Evolutionary conservation across 2,888 invertebrate genomes (phyloP), one percentile per base, ranked within the genome.

Genomic region (Eilema caniola): DNA sequence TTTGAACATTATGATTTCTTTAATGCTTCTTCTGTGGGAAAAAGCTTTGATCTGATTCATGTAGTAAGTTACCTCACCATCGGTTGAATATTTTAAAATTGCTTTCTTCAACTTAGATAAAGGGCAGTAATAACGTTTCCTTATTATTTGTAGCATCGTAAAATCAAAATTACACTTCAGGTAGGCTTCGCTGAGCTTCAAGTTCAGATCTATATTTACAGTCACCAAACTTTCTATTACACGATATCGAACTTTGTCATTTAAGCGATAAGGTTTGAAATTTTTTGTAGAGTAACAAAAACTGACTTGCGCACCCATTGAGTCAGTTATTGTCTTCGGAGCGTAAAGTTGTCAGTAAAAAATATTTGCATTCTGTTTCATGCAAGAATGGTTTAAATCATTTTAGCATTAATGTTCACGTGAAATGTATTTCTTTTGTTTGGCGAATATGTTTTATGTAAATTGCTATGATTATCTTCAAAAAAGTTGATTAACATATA

Each of bases 291-390:
- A 24, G 14, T 60, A 67, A 11, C 59, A 70, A 12, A 12, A 62
- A 11, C 72, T 73, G 61, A 57, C 72, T 83, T 79, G 81, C 66
- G 66, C 73, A 76, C 76, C 73, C 57, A 75, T 72, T 85, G 86
- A 86, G 79, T 86, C 85, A 87, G 79, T 82, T 83, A 88, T 89
- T 91, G 90, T 91, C 89, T 90, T 85, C 82, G 62, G 72, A 71
- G 76, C 85, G 82, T 89, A 90, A 92, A 91, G 82, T 81, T 86
- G 89, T 91, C 90, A 85, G 85, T 86, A 80, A 82, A 81, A 82
- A 84, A 86, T 85, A 81, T 88, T 88, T 87, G 89, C 84, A 83
- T 81, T 83, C 75, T 78, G 77, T 83, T 85, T 76, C 68, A 64
- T 62, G 31, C 76, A 76, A 73, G 75, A 73, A 74, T 72, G 47